Base-by-base conservation (phyloP, 2,797 vertebrate genomes). In the Steatocranus sp. region DNA sequence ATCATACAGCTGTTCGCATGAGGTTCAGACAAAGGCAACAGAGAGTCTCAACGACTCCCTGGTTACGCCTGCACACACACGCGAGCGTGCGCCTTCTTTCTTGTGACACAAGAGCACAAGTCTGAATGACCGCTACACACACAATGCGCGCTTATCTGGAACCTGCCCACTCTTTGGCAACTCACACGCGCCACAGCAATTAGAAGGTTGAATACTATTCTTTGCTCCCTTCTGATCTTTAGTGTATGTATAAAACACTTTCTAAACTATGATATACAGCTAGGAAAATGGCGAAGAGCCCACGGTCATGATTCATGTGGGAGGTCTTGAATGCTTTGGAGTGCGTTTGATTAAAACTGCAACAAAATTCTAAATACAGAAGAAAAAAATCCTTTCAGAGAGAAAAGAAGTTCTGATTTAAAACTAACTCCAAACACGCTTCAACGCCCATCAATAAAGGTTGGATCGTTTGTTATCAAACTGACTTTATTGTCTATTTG, bases 1-100 rank as follows among this genome's bases (percentile, higher is more conserved):
- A 96, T 83, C 96, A 97, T 97, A 97, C 96, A 97, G 97, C 97
- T 97, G 96, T 96, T 94, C 92, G 76, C 83, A 88, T 83, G 91
- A 88, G 91, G 74, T 86, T 86, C 89, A 92, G 82, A 95, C 94
- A 95, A 95, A 94, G 82, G 93, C 88, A 91, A 93, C 92, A 89
- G 91, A 92, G 92, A 90, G 80, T 54, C 84, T 87, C 76, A 86
- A 82, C 83, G 68, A 54, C 25, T 32, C 66, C 23, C 23, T 49
- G 2, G 8, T 3, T n/a, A 2, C 8, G 4, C 23, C 2, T 25
- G 4, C 61, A 20, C 61, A 34, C 84, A 18, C 36, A 0, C 27
- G 0, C 53, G 8, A 8, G 25, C 5, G 50, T 0, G 49, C 0
- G n/a, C 5, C 23, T 41, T 58, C 27, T 73, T 23, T 61, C 63